Base-by-base conservation (phyloP, 2,797 vertebrate genomes). In the Enoplosus armatus region DNA sequence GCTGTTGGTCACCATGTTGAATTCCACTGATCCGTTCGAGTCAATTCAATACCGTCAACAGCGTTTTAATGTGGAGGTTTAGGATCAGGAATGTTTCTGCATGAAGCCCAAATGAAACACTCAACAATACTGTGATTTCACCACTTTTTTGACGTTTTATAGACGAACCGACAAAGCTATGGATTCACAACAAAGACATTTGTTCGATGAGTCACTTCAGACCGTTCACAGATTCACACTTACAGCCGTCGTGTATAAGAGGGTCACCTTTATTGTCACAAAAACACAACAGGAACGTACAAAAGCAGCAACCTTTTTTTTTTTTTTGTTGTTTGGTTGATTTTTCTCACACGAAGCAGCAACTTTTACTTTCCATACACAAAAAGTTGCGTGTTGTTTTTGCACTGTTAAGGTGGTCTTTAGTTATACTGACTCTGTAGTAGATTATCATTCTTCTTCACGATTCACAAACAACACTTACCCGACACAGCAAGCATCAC, bases 301-400 rank as follows among this genome's bases (percentile, higher is more conserved):
- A 95, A 95, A 95, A 95, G 94, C 95, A 96, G 96, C 96, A 95
- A 96, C 94, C 94, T 90, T 75, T 63, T 58, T 94, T 93, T 94
- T 94, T 92, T 63, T 58, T 94, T 93, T 94, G 94, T 92, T 59
- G 95, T 93, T 82, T 72, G 87, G 86, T 90, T 92, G 77, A 79
- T 85, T 96, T 93, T 93, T 94, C 93, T 95, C 94, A 97, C 96
- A 92, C 75, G 18, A 90, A 93, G 94, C 92, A 70, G 92, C 93
- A 90, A 94, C 90, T 92, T 83, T 85, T 87, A 85, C 88, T 94
- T 93, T 95, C 94, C 92, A 91, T 90, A 95, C 92, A 92, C 81
- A 83, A 83, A 83, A 83, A 92, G 91, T 92, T 92, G 89, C 84
- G 93, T 91, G 89, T 92, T 94, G 95, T 94, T 95, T n/a, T 95